Percentiles rank a stretch among this genome's conserved stretches.
Conservation (phyloP, 2,797 vertebrate genomes). For the Cyclura pinguis region DNA sequence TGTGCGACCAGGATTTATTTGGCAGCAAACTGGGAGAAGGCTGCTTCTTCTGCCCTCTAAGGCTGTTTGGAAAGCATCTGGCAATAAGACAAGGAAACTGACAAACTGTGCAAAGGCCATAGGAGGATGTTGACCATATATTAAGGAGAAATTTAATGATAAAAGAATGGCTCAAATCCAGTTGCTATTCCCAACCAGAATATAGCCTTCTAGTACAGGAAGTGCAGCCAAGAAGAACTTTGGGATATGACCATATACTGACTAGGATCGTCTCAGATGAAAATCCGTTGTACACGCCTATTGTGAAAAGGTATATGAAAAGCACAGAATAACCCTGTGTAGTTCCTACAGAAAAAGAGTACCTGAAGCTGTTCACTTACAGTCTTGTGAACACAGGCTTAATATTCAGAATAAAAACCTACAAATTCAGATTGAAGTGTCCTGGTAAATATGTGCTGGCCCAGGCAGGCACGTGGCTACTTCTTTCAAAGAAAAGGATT, state of each 20-base stretch:
- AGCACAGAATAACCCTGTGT: neutral
- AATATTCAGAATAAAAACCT: neutral
- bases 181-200: no score
- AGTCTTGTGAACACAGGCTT: neutral
- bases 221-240: neutral
- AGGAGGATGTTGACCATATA: neutral
- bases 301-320: neutral
- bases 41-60: neutral
- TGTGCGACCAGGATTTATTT: neutral
- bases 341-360: neutral
- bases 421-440: neutral
- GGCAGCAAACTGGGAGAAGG: neutral
- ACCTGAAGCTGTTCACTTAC: no score
- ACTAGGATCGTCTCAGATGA: neutral
- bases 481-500: neutral
- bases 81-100: neutral
- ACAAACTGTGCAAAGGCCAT: neutral
- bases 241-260: neutral
- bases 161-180: neutral
- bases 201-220: neutral
- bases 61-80: neutral
- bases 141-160: neutral
- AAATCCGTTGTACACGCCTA: neutral
- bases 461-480: no score
- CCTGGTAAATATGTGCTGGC: neutral